These are phyloP conservation scores for Idaea aversata DNA, from an alignment of 2,888 invertebrate genomes.

Conservation along the genomic window DNA sequence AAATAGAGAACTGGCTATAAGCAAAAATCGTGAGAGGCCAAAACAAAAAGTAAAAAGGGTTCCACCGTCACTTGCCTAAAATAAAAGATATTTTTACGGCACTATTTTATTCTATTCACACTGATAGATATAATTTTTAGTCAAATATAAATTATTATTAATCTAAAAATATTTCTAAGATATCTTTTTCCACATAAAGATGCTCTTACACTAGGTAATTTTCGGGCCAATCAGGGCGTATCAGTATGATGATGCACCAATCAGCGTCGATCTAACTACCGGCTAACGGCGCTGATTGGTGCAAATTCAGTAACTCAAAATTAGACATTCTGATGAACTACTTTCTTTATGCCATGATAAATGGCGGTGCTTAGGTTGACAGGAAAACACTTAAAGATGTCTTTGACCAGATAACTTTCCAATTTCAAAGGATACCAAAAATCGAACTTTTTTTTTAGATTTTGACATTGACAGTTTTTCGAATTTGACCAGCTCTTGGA, in stretches of 20 bases:
- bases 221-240: neutral
- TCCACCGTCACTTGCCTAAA: neutral
- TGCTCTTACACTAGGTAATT: neutral
- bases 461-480: no score
- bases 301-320: neutral
- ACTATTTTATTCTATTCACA: conserved; percentile 1
- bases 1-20: neutral
- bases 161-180: conserved; percentile 10
- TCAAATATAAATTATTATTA: neutral
- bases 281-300: neutral
- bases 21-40: neutral
- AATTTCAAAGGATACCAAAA: no score
- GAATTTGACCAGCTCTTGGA: no score
- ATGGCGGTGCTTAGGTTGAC: no score
- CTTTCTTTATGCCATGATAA: no score
- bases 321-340: no score
- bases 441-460: no score
- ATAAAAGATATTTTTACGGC: conserved; percentile 14
- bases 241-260: neutral
- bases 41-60: neutral
- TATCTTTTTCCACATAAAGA: neutral
- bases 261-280: neutral
- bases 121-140: neutral
- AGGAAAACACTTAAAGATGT: no score
- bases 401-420: no score